Evolutionary conservation across 1,140 invertebrate genomes (phyloP).

Genomic region (Lasaia peninsularis): DNA sequence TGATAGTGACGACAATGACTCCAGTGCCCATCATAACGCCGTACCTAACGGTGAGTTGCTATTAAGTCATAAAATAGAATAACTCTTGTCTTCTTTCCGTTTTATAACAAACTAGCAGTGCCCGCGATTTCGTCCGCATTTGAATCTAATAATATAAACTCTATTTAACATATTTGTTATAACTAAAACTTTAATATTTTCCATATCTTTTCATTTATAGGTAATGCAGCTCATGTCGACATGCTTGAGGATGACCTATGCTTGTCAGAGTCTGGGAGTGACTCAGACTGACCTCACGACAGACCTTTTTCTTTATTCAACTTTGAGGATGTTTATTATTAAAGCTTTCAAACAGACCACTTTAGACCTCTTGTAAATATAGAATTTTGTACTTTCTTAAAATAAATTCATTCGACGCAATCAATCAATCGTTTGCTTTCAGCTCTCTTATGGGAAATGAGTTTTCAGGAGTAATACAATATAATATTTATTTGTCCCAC

Average conservation of each 20-base stretch:
- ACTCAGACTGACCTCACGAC: slow-evolving; percentile 68
- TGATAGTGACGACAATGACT: slow-evolving; percentile 59
- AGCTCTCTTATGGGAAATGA: too few species aligned
- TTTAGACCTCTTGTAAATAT: slow-evolving; percentile 6
- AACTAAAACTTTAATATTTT: too few species aligned
- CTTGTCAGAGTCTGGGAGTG: slow-evolving; percentile 82
- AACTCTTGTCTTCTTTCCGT: too few species aligned
- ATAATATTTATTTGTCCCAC: too few species aligned
- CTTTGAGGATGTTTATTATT: slow-evolving; percentile 10
- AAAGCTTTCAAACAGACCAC: slow-evolving; percentile 8
- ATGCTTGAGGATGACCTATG: slow-evolving; percentile 86
- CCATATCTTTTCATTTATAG: background rate
- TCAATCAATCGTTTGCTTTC: slow-evolving; percentile 5
- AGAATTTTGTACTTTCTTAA: slow-evolving; percentile 6
- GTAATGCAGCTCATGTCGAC: slow-evolving; percentile 53
- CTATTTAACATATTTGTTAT: too few species aligned
- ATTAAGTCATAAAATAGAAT: too few species aligned
- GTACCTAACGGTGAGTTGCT: slow-evolving; percentile 41
- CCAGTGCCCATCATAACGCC: slow-evolving; percentile 30
- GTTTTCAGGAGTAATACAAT: too few species aligned
- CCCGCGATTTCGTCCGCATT: too few species aligned
- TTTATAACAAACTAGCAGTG: too few species aligned
- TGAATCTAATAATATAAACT: too few species aligned
- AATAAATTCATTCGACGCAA: slow-evolving; percentile 1
- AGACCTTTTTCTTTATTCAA: slow-evolving; percentile 28